Conservation (phyloP, 2,797 vertebrate genomes). For the Spondyliosoma cantharus region DNA sequence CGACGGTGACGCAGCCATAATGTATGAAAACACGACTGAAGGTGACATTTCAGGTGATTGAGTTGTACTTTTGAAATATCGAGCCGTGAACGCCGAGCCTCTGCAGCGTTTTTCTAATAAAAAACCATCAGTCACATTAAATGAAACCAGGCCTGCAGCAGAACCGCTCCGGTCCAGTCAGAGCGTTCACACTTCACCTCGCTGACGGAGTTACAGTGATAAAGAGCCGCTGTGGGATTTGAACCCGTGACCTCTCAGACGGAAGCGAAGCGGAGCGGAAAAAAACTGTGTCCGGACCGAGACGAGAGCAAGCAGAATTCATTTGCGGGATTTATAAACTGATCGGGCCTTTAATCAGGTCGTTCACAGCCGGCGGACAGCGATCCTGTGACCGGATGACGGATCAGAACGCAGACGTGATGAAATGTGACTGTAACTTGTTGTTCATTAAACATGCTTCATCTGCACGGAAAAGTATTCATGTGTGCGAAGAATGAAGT, state of each 20-base stretch:
- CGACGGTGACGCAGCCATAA: slow-evolving; percentile 1
- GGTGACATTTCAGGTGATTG: slow-evolving; percentile 51
- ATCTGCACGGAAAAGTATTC: not conserved
- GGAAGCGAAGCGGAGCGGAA: not conserved
- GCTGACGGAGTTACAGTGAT: slow-evolving; percentile 27
- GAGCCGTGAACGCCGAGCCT: slow-evolving; percentile 21
- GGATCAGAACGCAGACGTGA: not conserved
- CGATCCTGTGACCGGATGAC: slow-evolving; percentile 7
- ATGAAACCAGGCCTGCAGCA: slow-evolving; percentile 47
- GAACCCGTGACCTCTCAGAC: slow-evolving; percentile 54
- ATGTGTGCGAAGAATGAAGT: not conserved
- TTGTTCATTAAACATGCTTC: not conserved
- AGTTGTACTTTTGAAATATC: slow-evolving; percentile 29
- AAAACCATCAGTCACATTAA: slow-evolving; percentile 50
- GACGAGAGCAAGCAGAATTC: not conserved
- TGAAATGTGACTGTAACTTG: not conserved
- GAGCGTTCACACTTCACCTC: slow-evolving; percentile 13
- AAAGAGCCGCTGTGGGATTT: slow-evolving; percentile 47
- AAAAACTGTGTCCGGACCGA: not conserved
- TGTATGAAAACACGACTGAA: slow-evolving; percentile 15
- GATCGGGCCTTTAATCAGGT: not conserved
- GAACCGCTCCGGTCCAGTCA: slow-evolving; percentile 2
- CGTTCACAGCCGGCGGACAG: not conserved
- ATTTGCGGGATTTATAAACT: not conserved
- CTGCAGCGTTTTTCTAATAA: slow-evolving; percentile 35